These are phyloP conservation scores for Metopolophium dirhodum DNA, from an alignment of 1,140 invertebrate species.

Conservation along the genomic window DNA sequence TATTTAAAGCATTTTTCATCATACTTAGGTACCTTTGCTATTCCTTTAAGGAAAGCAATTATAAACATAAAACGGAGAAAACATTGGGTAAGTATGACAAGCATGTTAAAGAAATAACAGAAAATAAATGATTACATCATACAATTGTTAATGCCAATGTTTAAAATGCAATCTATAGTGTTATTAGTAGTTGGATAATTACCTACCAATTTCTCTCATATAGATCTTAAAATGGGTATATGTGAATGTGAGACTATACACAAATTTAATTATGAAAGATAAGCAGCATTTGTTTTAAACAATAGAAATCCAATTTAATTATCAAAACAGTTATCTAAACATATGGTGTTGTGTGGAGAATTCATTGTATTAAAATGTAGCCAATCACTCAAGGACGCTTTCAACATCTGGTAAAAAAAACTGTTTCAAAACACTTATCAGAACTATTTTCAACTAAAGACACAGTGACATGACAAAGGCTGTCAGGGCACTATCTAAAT, in stretches of 20 bases:
- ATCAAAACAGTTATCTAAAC: conserved; percentile 31
- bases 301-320: neutral
- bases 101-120: neutral
- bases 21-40: neutral
- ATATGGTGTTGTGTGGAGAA: neutral
- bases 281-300: neutral
- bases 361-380: conserved; percentile 20
- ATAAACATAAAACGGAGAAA: neutral
- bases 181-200: neutral
- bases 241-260: neutral
- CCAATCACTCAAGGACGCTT: conserved; percentile 12
- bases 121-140: neutral
- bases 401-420: conserved; percentile 17
- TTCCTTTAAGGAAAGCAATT: neutral
- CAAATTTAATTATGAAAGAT: neutral
- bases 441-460: neutral
- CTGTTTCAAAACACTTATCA: neutral
- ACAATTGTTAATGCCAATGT: neutral
- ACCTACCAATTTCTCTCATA: neutral
- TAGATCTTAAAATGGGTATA: neutral
- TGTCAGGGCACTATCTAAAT: neutral
- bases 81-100: neutral
- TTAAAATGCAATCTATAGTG: neutral
- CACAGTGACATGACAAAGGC: neutral
- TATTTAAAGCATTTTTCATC: neutral